Conservation (phyloP, 1,140 invertebrate species). For the Drosophila biarmipes region DNA sequence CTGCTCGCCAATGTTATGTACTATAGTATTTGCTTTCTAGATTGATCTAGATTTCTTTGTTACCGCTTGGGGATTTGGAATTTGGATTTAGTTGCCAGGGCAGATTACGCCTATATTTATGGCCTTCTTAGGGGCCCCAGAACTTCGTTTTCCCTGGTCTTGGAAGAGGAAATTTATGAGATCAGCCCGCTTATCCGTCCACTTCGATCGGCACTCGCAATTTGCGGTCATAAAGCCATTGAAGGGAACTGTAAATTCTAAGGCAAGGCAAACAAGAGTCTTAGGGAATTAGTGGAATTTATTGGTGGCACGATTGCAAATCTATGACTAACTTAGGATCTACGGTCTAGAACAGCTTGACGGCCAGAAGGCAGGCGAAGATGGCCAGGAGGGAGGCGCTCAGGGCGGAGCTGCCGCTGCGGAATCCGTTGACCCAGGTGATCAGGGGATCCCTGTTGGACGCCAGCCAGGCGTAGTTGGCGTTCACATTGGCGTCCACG, state of each 20-base stretch:
- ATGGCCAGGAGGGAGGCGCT: conserved; percentile 53
- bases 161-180: conserved; percentile 33
- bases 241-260: conserved; percentile 21
- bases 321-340: conserved; percentile 28
- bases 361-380: conserved; percentile 40
- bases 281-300: conserved; percentile 18
- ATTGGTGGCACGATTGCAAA: conserved; percentile 17
- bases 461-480: conserved; percentile 63
- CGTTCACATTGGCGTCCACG: conserved; percentile 52
- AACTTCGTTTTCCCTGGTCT: neutral
- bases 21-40: neutral
- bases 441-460: conserved; percentile 66
- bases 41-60: neutral
- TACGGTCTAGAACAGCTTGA: conserved; percentile 60
- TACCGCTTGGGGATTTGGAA: neutral
- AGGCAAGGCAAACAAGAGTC: conserved; percentile 2
- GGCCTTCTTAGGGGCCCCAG: neutral
- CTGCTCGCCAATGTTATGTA: neutral
- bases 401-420: conserved; percentile 58
- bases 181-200: conserved; percentile 7
- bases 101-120: conserved; percentile 26
- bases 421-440: conserved; percentile 46
- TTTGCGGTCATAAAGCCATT: conserved; percentile 18
- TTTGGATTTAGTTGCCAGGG: conserved; percentile 24
- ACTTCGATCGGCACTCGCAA: conserved; percentile 3